Percentiles rank a stretch among this genome's conserved stretches.
These are phyloP conservation scores for Hyposoter dolosus DNA, from an alignment of 2,888 invertebrate species.

Conservation along the genomic window DNA sequence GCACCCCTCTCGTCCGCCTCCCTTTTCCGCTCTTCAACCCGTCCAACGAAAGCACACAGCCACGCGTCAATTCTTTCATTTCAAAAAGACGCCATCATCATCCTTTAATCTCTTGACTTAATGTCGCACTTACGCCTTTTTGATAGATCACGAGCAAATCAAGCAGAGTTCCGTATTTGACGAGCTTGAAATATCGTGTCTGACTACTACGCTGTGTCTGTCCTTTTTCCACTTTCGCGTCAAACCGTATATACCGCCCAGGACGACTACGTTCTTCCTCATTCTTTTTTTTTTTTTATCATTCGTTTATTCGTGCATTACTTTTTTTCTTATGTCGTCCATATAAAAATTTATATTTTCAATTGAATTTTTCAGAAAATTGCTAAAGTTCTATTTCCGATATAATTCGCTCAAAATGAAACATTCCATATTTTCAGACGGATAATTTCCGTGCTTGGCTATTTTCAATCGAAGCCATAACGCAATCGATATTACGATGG, in stretches of 20 bases:
- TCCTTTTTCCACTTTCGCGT: slow-evolving; percentile 20
- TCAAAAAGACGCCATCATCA: slow-evolving; percentile 8
- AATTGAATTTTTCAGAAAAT: background rate
- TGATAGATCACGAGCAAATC: background rate
- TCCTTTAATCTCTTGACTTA: slow-evolving; percentile 2
- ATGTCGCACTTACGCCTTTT: background rate
- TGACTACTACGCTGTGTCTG: slow-evolving; percentile 28
- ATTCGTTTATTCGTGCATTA: background rate
- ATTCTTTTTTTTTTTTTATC: background rate
- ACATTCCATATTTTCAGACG: slow-evolving; percentile 30
- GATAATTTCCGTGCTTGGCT: slow-evolving; percentile 46
- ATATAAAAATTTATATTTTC: background rate
- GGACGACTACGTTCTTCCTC: slow-evolving; percentile 19
- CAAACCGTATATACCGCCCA: slow-evolving; percentile 37
- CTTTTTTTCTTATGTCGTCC: no score
- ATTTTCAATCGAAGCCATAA: slow-evolving; percentile 11
- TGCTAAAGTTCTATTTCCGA: background rate
- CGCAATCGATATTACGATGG: slow-evolving; percentile 23
- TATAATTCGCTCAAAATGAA: background rate
- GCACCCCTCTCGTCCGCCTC: slow-evolving; percentile 42
- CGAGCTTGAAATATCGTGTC: slow-evolving; percentile 66
- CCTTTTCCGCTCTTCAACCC: slow-evolving; percentile 42
- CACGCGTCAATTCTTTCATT: background rate
- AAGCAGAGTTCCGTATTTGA: slow-evolving; percentile 19
- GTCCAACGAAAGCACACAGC: slow-evolving; percentile 23